Percentiles rank a stretch among this genome's conserved stretches.
Conservation (phyloP, 2,888 invertebrate species). For the Parnassius glacialis region DNA sequence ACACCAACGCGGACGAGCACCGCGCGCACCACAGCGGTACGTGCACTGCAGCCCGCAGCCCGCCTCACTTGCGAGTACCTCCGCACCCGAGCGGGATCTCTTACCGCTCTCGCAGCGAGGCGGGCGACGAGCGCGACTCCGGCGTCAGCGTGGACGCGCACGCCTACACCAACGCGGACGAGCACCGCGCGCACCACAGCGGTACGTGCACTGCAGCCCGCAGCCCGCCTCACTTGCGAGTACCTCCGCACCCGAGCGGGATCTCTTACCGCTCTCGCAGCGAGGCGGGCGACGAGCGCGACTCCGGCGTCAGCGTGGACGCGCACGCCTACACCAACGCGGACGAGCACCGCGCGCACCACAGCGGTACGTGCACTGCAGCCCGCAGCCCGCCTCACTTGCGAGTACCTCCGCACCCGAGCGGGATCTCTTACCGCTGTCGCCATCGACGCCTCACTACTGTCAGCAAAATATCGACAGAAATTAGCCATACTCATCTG, state of each 20-base stretch:
- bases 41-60: constrained; percentile 38
- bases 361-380: neutral
- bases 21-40: constrained; percentile 57
- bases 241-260: too few species aligned
- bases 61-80: too few species aligned
- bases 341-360: neutral
- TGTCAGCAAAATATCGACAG: too few species aligned
- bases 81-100: too few species aligned
- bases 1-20: constrained; percentile 48
- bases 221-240: too few species aligned
- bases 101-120: constrained; percentile 52
- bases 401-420: neutral
- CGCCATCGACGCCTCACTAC: too few species aligned
- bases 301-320: neutral
- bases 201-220: constrained; percentile 34
- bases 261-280: too few species aligned
- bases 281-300: neutral
- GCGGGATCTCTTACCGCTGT: too few species aligned
- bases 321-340: neutral
- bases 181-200: constrained; percentile 48
- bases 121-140: constrained; percentile 66
- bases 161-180: constrained; percentile 64
- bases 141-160: constrained; percentile 68
- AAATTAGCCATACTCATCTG: too few species aligned
- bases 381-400: neutral